Percentiles rank a stretch among this genome's conserved stretches.
These are phyloP conservation scores for Linnaemya tessellans DNA, from an alignment of 2,888 invertebrate genomes.

Conservation along the genomic window DNA sequence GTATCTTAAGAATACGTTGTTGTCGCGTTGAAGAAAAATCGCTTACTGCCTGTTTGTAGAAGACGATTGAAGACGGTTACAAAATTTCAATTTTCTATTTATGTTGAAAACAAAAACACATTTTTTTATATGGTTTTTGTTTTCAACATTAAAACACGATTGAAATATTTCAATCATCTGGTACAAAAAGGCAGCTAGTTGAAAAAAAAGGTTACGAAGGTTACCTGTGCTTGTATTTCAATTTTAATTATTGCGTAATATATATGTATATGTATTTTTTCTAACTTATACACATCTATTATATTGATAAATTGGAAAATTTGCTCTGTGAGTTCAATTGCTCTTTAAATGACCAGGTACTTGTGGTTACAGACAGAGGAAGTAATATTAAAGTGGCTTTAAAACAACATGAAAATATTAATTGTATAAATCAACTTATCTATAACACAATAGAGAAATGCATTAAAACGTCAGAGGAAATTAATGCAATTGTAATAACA, in stretches of 20 bases:
- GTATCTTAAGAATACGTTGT: not conserved
- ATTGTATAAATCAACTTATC: constrained; percentile 20
- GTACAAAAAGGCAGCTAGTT: no score
- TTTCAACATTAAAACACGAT: no score
- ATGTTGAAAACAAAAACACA: not conserved
- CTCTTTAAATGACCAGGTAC: constrained; percentile 43
- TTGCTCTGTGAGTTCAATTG: constrained; percentile 35
- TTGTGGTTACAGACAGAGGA: constrained; percentile 59
- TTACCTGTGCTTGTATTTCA: not conserved
- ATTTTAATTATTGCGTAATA: not conserved
- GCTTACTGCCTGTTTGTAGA: constrained; percentile 1
- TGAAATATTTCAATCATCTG: no score
- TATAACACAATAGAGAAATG: constrained; percentile 54
- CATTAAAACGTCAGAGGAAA: constrained; percentile 25
- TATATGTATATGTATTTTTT: no score
- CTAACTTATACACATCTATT: no score
- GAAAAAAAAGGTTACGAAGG: not conserved
- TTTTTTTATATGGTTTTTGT: not conserved
- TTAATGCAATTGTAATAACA: not conserved
- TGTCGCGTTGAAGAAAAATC: not conserved
- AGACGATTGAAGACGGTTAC: no score
- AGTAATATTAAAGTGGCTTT: constrained; percentile 46
- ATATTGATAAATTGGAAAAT: constrained; percentile 1
- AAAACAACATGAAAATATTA: constrained; percentile 41
- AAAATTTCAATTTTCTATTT: no score